Evolutionary conservation across 2,888 invertebrate genomes (phyloP), one percentile per base, ranked within the genome.

Genomic region (Beris chalybata): DNA sequence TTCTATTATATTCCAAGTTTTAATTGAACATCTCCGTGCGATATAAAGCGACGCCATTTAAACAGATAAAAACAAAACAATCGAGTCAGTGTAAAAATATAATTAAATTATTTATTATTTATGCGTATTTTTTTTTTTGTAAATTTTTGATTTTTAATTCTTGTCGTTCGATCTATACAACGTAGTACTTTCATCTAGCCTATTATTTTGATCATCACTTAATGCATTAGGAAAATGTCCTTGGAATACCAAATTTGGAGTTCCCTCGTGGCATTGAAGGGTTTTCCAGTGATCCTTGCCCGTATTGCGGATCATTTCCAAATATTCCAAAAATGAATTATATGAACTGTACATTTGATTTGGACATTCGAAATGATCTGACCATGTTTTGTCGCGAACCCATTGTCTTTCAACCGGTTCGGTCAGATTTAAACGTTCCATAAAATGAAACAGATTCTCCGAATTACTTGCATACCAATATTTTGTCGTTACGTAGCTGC

Each of bases 361-460:
- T 5, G 75, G 74, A 57, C 80, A 78, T 3, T 76, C 74, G 67
- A 77, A 78, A 47, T 78, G 77, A 57, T 76, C 75, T 4, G 47
- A 68, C 67, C 78, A 78, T 7, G 68, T 83, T 68, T 83, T 83
- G 73, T 86, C 86, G 5, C 83, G 85, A 11, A 86, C 87, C 91
- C 91, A 91, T 75, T 89, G 90, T 71, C 92, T 84, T 68, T 87
- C 86, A n/a, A 86, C 84, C 0, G 91, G 91, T 71, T 89, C 87
- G 7, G 83, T 82, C 31, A 90, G 82, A 11, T 88, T 87, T 15
- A 89, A 82, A 0, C 88, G 83, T 68, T 88, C 86, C 70, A 90
- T 86, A 86, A 89, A 89, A 71, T 87, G 87, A 73, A 87, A 84
- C 72, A 89, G 90, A 75, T 89, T 89, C 73, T 89, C 86, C 0